phyloP scores from a whole-genome alignment of 2,797 vertebrate genomes.

The Holocentrus rufus region DNA sequence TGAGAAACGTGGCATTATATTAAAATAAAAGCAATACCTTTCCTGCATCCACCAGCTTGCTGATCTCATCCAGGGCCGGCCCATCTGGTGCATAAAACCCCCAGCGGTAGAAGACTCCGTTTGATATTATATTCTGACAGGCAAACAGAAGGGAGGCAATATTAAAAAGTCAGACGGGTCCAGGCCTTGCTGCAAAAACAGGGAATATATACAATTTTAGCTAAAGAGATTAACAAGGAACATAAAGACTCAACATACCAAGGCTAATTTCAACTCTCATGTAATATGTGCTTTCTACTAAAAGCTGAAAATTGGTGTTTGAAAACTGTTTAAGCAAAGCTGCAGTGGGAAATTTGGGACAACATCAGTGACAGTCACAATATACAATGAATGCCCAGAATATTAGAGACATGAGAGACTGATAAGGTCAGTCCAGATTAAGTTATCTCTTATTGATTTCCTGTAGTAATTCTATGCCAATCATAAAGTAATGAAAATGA shows the following conservation, averaged over 20 bases:
- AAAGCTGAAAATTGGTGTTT: no score
- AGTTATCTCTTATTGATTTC: no score
- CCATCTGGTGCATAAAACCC: conserved; percentile 90
- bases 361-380: no score
- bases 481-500: no score
- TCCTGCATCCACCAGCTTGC: conserved; percentile 85
- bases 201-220: neutral
- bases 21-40: conserved; percentile 75
- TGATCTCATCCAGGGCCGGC: conserved; percentile 86
- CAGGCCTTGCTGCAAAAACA: neutral
- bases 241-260: neutral
- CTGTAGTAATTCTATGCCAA: no score
- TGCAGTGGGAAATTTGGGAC: no score
- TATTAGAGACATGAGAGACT: no score
- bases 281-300: no score
- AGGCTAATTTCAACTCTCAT: neutral
- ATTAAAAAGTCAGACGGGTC: conserved; percentile 12
- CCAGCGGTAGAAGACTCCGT: conserved; percentile 94
- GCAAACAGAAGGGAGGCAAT: conserved; percentile 12
- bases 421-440: no score
- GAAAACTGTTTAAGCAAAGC: no score
- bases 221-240: neutral
- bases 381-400: no score
- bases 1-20: conserved; percentile 9
- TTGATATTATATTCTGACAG: conserved; percentile 84